Base-by-base conservation (phyloP, 2,797 vertebrate species). In the Hyperoplus lanceolatus region DNA sequence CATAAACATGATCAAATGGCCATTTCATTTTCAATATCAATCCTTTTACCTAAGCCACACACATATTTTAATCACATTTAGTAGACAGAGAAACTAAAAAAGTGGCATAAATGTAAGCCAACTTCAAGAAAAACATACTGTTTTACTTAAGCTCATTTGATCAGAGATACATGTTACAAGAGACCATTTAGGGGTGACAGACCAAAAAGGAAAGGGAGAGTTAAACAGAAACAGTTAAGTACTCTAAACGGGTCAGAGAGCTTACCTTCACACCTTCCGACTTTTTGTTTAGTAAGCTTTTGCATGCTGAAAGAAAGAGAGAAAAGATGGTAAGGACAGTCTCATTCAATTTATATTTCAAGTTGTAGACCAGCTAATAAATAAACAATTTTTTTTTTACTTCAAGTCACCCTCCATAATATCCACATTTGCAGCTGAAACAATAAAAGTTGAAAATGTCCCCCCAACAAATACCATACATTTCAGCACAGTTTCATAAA, bases 251-350 rank as follows among this genome's bases (percentile, higher is more conserved):
- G 67, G 61, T 79, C 66, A 56, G 50, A 65, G 41, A 55, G 84
- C 95, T 92, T 97, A 99, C 98, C 98, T 99, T 99, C 82, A 99
- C 98, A 5, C 98, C 98, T n/a, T 99, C 98, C 5, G 98, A 96
- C 90, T 99, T 99, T 95, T 99, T 99, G 95, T 99, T 99, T 93
- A 99, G 89, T 87, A 99, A 95, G 86, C 97, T 98, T 97, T 99
- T 99, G 95, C 97, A 98, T 74, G 98, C 98, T 99, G 95, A 86
- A 96, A 96, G 63, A 91, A 59, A 91, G 18, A 86, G 51, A 87
- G 45, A 83, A 38, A 75, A 77, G 11, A 66, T 4, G 9, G 42
- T 79, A 12, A 82, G 66, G 21, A 69, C 14, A 63, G 13, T 12
- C 36, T 63, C 12, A 13, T 18, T 18, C 4, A 14, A 59, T 21